Evolutionary conservation across 2,797 vertebrate species (phyloP).

Genomic region (Anisognathus igniventris): DNA sequence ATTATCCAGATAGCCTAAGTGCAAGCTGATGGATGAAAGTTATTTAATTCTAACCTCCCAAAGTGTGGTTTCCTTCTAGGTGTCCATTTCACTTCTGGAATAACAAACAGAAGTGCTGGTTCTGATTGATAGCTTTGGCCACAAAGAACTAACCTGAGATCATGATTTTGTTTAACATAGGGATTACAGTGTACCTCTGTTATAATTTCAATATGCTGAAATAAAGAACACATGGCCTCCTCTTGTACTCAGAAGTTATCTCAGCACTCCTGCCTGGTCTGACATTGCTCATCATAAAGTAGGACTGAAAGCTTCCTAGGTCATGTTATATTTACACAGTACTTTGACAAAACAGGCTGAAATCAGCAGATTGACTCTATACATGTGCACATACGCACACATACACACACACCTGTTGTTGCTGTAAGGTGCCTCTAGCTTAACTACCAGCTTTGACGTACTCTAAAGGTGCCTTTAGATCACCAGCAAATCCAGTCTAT

Average conservation of each 20-base stretch:
- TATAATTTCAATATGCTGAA: not conserved
- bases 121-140: not conserved
- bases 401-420: not conserved
- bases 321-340: not conserved
- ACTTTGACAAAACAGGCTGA: not conserved
- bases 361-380: not conserved
- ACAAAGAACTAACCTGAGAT: not conserved
- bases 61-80: not conserved
- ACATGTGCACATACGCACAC: fast-evolving
- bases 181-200: not conserved
- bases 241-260: not conserved
- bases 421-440: not conserved
- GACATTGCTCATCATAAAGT: not conserved
- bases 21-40: not conserved
- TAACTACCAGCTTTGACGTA: not conserved
- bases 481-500: not conserved
- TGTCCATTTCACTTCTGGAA: not conserved
- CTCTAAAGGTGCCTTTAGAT: not conserved
- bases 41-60: not conserved
- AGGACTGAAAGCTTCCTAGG: not conserved
- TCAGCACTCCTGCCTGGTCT: not conserved
- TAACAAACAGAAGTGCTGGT: not conserved
- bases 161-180: not conserved
- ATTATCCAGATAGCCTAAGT: not conserved
- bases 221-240: not conserved